Base-by-base conservation (phyloP, 2,113 vertebrate species). In the Paramisgurnus dabryanus region DNA sequence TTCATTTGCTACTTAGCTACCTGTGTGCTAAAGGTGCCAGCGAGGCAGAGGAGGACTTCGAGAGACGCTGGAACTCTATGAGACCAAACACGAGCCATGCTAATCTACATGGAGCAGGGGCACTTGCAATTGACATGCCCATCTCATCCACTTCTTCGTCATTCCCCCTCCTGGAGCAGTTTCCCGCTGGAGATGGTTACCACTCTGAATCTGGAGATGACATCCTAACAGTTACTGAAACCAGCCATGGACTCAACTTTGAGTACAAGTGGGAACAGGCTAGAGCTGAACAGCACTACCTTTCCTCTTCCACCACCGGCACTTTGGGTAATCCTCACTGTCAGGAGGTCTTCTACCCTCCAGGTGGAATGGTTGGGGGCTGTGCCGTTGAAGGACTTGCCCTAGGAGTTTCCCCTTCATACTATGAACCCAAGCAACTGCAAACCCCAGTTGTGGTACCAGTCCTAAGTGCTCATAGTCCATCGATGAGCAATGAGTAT, bases 201-300 rank as follows among this genome's bases (percentile, higher is more conserved):
- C 95, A 95, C 73, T 92, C 93, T 0, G 95, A 98, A 0, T 88
- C 92, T 0, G 95, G 95, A 0, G 98, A 98, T 0, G 98, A 98
- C 58, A 91, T 99, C 76, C 90, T 99, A n/a, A 99, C 97, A 0
- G 95, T 99, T 77, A 99, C 97, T 0, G 96, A 98, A 89, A 98
- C 97, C 0, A 98, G 96, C 88, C 95, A 93, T 0, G 98, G 98
- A 63, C 95, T 99, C 50, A 97, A 97, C 87, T 98, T 99, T 2
- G 97, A 99, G 87, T 99, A 96, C 90, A 96, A 95, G 86, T 99
- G 98, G 98, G 97, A 98, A 81, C 95, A 94, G 34, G 94, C 95
- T 53, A 87, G 90, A 15, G 90, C 93, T 0, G 94, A 94, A 15
- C 90, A 93, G 73, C 90, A 92, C 7, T 92, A 90, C 0, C 87